Evolutionary conservation across 2,888 invertebrate species (phyloP).

Genomic region (Philereme transversata): DNA sequence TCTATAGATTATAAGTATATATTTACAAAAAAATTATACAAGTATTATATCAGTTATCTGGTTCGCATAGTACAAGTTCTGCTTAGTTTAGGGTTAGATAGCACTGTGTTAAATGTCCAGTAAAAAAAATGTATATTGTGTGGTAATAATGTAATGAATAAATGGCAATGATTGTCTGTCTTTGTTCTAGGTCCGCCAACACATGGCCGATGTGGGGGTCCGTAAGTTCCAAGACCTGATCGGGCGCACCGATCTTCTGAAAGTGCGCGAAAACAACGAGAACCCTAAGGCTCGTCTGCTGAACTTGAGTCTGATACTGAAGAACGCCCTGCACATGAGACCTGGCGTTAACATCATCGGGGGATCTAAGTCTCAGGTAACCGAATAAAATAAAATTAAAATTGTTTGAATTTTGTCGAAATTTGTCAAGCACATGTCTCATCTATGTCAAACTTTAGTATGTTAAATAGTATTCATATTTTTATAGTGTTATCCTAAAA

Average conservation of each 20-base stretch:
- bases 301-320: constrained; percentile 93
- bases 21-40: no score
- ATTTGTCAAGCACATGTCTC: not conserved
- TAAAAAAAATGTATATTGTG: no score
- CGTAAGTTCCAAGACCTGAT: constrained; percentile 94
- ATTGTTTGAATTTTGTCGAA: not conserved
- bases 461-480: no score
- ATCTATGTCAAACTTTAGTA: no score
- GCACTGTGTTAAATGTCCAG: no score
- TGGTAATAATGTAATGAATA: no score
- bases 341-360: constrained; percentile 96
- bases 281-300: constrained; percentile 93
- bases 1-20: no score
- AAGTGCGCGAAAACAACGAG: constrained; percentile 87
- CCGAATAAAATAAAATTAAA: constrained; percentile 8
- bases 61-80: no score
- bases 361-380: constrained; percentile 91
- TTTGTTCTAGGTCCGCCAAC: constrained; percentile 88
- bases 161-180: not conserved
- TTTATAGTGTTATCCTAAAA: no score
- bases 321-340: constrained; percentile 94
- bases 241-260: constrained; percentile 95
- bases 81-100: no score
- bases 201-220: constrained; percentile 96
- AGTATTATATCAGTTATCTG: no score